Conservation (phyloP, 2,888 invertebrate species). For the Temnothorax rugatulus region DNA sequence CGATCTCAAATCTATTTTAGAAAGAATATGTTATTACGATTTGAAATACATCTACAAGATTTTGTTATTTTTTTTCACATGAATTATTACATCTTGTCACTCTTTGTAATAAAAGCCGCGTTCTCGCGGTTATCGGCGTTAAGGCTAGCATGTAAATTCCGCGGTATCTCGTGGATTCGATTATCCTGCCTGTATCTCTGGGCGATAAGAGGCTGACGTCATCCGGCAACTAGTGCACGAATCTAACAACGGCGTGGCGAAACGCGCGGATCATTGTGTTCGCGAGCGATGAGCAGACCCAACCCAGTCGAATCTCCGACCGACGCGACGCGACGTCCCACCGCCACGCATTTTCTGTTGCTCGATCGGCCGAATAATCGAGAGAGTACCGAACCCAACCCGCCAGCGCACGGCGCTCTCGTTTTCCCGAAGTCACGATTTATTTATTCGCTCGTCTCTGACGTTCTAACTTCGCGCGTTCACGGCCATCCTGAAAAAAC, state of each 20-base stretch:
- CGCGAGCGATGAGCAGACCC: neutral
- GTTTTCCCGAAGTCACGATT: conserved; percentile 71
- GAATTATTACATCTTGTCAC: neutral
- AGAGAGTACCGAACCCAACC: conserved; percentile 44
- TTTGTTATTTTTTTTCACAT: neutral
- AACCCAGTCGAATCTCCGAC: conserved; percentile 10
- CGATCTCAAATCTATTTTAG: neutral
- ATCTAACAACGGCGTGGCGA: conserved; percentile 27
- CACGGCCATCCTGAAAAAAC: conserved; percentile 12
- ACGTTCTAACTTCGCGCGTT: conserved; percentile 55
- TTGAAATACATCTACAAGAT: too few relatives aligned
- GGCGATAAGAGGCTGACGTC: conserved; percentile 49
- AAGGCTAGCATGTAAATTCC: conserved; percentile 39
- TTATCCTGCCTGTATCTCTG: conserved; percentile 51
- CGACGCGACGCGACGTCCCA: neutral
- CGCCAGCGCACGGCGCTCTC: conserved; percentile 60
- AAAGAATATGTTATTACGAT: neutral
- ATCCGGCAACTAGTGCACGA: conserved; percentile 22
- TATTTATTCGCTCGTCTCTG: conserved; percentile 66
- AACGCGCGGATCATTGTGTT: conserved; percentile 8
- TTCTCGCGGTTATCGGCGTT: neutral
- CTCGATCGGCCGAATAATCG: conserved; percentile 49
- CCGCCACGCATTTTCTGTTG: conserved; percentile 5
- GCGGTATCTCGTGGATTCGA: conserved; percentile 49
- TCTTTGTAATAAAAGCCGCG: neutral